These are phyloP conservation scores for Liposcelis brunnea DNA, from an alignment of 2,888 invertebrate species.

Conservation along the genomic window DNA sequence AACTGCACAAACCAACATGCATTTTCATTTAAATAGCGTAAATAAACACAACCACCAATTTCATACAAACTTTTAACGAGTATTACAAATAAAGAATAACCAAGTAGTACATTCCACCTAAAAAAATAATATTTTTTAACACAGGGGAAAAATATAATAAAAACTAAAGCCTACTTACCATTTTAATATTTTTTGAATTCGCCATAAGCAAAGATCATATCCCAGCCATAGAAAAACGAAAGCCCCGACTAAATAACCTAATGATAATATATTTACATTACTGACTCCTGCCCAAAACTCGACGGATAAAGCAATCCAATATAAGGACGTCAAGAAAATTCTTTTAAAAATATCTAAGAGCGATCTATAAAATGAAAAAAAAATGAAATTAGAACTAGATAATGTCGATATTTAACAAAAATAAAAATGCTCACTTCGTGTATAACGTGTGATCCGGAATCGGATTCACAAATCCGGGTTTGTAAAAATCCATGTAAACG, in stretches of 20 bases:
- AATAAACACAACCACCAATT: no score
- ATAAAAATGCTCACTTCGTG: conserved; percentile 19
- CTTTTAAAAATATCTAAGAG: not conserved
- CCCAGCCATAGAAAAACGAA: not conserved
- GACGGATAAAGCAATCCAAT: not conserved
- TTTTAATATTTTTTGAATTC: not conserved
- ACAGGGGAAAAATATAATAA: no score
- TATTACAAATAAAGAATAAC: no score
- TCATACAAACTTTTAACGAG: no score
- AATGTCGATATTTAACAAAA: not conserved
- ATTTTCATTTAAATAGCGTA: no score
- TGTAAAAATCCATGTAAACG: conserved; percentile 12
- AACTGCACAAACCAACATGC: no score
- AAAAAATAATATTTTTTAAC: no score
- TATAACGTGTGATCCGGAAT: conserved; percentile 29
- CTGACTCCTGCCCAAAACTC: not conserved
- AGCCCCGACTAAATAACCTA: not conserved
- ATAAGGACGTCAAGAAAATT: not conserved
- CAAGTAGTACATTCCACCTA: no score
- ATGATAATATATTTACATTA: not conserved
- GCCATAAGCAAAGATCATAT: not conserved
- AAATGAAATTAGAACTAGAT: not conserved
- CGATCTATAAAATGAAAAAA: not conserved
- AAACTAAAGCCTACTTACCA: no score
- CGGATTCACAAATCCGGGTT: conserved; percentile 22